These are phyloP conservation scores for Leptinotarsa lineolata DNA, from an alignment of 1,140 invertebrate genomes.

Conservation along the genomic window DNA sequence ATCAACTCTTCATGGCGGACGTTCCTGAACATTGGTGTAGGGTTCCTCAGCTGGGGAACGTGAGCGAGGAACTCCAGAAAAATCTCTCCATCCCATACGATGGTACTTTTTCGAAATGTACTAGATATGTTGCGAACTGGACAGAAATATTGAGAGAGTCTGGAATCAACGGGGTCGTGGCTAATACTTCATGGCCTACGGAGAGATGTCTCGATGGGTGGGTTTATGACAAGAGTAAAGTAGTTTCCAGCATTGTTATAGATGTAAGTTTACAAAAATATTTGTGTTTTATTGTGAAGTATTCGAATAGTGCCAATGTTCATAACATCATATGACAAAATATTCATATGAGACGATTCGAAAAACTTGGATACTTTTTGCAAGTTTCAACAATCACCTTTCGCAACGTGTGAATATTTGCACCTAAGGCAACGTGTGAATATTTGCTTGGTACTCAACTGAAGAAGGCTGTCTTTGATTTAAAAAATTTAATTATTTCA, in stretches of 20 bases:
- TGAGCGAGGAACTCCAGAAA: constrained; percentile 65
- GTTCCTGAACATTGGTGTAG: constrained; percentile 80
- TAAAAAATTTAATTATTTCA: too few relatives aligned
- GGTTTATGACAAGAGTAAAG: constrained; percentile 73
- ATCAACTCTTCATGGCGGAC: constrained; percentile 86
- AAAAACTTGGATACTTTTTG: too few relatives aligned
- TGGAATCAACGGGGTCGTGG: constrained; percentile 48
- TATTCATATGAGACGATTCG: too few relatives aligned
- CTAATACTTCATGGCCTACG: constrained; percentile 65
- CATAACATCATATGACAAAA: neutral
- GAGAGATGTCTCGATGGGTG: constrained; percentile 77
- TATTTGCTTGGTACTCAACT: too few relatives aligned
- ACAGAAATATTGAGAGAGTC: constrained; percentile 57
- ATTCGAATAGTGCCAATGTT: too few relatives aligned
- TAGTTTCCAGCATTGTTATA: constrained; percentile 77
- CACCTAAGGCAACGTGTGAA: too few relatives aligned
- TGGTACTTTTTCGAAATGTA: constrained; percentile 64
- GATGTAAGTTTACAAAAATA: constrained; percentile 63
- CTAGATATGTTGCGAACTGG: constrained; percentile 74
- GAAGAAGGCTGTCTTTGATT: too few relatives aligned
- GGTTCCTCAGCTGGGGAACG: constrained; percentile 67
- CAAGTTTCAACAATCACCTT: too few relatives aligned
- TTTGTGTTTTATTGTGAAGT: too few relatives aligned
- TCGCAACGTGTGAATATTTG: too few relatives aligned
- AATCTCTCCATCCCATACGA: constrained; percentile 68